Percentiles rank a stretch among this genome's conserved stretches.
Evolutionary conservation across 2,888 invertebrate species (phyloP).

Genomic region (Xanthia icteritia): DNA sequence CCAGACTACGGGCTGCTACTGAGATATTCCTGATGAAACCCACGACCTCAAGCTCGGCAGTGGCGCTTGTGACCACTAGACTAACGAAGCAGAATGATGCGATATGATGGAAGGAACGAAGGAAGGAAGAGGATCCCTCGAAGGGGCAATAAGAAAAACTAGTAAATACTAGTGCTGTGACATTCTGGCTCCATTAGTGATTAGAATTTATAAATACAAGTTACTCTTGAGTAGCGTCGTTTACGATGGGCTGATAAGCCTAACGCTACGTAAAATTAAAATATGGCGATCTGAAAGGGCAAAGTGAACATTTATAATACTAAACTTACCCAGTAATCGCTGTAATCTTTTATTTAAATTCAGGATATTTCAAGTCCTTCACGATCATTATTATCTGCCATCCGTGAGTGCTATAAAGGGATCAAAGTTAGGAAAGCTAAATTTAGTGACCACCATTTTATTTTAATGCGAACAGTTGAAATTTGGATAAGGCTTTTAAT

Average conservation of each 20-base stretch:
- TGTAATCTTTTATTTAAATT: conserved; percentile 39
- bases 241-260: background rate
- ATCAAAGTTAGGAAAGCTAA: conserved; percentile 36
- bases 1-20: no score
- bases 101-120: no score
- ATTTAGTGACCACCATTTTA: conserved; percentile 28
- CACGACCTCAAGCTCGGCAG: no score
- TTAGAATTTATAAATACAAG: background rate
- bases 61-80: no score
- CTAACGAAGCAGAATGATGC: no score
- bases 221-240: no score
- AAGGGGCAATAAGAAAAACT: no score
- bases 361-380: conserved; percentile 39
- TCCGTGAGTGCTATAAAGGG: conserved; percentile 28
- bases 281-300: background rate
- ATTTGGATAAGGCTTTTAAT: conserved; percentile 6
- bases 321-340: conserved; percentile 19
- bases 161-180: background rate
- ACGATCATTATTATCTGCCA: conserved; percentile 29
- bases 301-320: conserved; percentile 2
- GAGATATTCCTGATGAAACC: no score
- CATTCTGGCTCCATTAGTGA: background rate
- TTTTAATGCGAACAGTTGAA: conserved; percentile 26
- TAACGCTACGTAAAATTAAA: background rate
- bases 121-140: no score